Base-by-base conservation (phyloP, 2,888 invertebrate genomes). In the Drosophila bunnanda region DNA sequence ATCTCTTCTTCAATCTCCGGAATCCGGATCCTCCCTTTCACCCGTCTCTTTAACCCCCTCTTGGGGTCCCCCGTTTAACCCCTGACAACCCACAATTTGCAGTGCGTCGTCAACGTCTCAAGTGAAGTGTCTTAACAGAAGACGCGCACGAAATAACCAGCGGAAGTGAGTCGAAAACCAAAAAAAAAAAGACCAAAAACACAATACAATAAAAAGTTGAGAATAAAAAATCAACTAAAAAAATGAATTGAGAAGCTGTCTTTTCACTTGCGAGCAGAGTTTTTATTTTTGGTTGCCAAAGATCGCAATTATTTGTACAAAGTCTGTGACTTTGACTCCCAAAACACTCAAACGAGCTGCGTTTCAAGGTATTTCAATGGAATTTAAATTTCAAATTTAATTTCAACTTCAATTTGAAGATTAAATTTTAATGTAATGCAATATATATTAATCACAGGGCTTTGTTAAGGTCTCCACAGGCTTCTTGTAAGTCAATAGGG, bases 71-170 rank as follows among this genome's bases (percentile, higher is more conserved):
- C 34, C 32, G 41, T 25, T 34, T 34, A 28, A 25, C 58, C 54
- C 56, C 67, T 68, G 68, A 55, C 68, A 67, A 67, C 68, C 55
- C 44, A 36, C 64, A 65, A 64, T 65, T 65, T 65, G 64, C 64
- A 65, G 41, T 50, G 64, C 64, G 64, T 75, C 55, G 50, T 67
- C 59, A 59, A 58, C 75, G 67, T 66, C 66, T 67, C 54, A 66
- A 69, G 28, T 65, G 38, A 38, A 61, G 61, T 65, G 55, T 66
- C 58, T 66, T 43, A 48, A 68, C 50, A 50, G 32, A 41, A 64
- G 46, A 48, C 64, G 41, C 59, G 38, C 56, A 57, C 25, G 36
- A 58, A 57, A 58, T 4, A 25, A 38, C 17, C 15, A 65, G 34
- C 53, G 41, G 57, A 64, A 73, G 55, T 58, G 66, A 53, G 34